Conservation (phyloP, 1,140 invertebrate genomes). For the Hylyphantes graminicola region DNA sequence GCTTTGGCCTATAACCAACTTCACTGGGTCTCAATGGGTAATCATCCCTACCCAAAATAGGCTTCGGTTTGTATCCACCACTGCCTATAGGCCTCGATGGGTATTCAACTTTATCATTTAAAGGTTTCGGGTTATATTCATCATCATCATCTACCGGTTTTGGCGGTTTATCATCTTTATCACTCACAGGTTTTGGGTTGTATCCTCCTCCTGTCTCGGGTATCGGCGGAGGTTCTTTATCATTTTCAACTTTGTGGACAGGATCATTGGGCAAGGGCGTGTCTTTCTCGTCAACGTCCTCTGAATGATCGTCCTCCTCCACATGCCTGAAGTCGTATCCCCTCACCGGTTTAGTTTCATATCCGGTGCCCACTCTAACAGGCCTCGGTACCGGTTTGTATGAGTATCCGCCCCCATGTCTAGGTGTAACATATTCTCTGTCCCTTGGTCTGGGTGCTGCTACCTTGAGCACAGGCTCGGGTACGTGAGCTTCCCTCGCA, state of each 20-base stretch:
- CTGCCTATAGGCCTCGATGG: background rate
- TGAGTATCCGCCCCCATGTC: too few species aligned
- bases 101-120: background rate
- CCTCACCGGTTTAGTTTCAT: too few species aligned
- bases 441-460: too few species aligned
- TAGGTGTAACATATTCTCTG: too few species aligned
- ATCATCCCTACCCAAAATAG: background rate
- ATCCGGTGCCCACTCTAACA: too few species aligned
- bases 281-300: too few species aligned
- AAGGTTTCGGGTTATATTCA: background rate
- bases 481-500: background rate
- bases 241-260: too few species aligned
- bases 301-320: too few species aligned
- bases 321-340: background rate
- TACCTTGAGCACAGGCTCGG: too few species aligned
- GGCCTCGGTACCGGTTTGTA: too few species aligned
- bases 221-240: too few species aligned
- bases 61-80: slow-evolving; percentile 1
- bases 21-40: background rate
- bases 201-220: background rate
- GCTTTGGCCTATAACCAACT: slow-evolving; percentile 1
- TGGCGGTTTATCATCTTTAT: slow-evolving; percentile 6
- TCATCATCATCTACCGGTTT: slow-evolving; percentile 1
- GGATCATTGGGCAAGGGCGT: too few species aligned
- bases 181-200: slow-evolving; percentile 8